These are phyloP conservation scores for Sebastes ruberrimus DNA, from an alignment of 2,797 vertebrate genomes.

Conservation along the genomic window DNA sequence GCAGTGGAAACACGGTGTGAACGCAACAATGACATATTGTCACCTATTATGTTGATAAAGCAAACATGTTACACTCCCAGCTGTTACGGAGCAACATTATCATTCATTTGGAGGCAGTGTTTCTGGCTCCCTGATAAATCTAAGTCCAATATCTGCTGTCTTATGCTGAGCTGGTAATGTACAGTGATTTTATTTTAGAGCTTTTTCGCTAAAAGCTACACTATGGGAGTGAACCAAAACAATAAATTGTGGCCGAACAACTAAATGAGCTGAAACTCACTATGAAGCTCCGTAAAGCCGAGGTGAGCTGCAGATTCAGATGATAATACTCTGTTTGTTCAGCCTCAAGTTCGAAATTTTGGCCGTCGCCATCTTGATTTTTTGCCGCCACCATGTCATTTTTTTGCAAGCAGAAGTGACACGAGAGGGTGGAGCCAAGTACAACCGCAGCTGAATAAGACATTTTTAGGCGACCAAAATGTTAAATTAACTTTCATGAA, in stretches of 20 bases:
- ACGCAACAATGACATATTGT: rapidly evolving
- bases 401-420: too few species aligned
- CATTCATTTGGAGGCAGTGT: background rate
- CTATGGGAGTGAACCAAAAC: background rate
- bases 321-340: too few species aligned
- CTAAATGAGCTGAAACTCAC: background rate
- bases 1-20: background rate
- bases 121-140: background rate
- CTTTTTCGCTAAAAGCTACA: background rate
- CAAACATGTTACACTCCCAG: background rate
- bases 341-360: rapidly evolving
- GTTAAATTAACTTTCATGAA: too few species aligned
- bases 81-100: background rate
- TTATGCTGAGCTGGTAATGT: background rate
- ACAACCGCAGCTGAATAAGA: rapidly evolving
- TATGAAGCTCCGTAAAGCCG: background rate
- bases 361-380: too few species aligned
- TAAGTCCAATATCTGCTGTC: background rate
- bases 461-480: too few species aligned
- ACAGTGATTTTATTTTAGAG: too few species aligned
- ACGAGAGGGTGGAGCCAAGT: too few species aligned
- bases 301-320: too few species aligned
- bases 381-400: rapidly evolving
- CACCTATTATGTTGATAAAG: background rate
- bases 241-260: background rate